Conservation (phyloP, 2,888 invertebrate species). For the Athalia cordata region DNA sequence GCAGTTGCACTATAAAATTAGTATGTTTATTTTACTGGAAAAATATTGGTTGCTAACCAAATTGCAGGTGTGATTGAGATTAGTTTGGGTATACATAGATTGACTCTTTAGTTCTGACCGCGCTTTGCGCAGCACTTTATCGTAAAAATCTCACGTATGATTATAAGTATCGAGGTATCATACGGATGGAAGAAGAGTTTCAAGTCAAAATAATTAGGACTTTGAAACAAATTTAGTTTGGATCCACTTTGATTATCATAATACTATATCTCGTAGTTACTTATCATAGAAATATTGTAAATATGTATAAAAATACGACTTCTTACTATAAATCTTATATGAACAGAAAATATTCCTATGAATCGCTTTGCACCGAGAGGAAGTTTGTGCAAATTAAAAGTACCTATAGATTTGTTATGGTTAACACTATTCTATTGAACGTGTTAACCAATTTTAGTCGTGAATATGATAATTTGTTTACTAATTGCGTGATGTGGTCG, state of each 20-base stretch:
- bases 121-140: not conserved
- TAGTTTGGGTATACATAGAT: not conserved
- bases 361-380: constrained; percentile 1
- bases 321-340: constrained; percentile 15
- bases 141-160: not conserved
- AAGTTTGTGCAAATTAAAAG: constrained; percentile 23
- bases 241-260: constrained; percentile 4
- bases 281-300: constrained; percentile 29
- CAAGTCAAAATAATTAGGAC: not conserved
- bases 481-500: not conserved
- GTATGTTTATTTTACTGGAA: no score
- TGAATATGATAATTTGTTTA: not conserved
- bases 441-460: not conserved
- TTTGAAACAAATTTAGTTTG: constrained; percentile 6
- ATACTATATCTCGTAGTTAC: constrained; percentile 6
- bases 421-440: constrained; percentile 21
- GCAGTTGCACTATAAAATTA: no score
- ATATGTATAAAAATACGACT: constrained; percentile 29
- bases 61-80: not conserved
- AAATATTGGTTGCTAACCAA: not conserved
- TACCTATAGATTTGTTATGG: constrained; percentile 16
- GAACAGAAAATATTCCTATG: constrained; percentile 13
- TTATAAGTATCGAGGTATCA: no score
- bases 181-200: not conserved
- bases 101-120: no score